Evolutionary conservation across 2,888 invertebrate species (phyloP), one percentile per base, ranked within the genome.

Genomic region (Ophion costatus): DNA sequence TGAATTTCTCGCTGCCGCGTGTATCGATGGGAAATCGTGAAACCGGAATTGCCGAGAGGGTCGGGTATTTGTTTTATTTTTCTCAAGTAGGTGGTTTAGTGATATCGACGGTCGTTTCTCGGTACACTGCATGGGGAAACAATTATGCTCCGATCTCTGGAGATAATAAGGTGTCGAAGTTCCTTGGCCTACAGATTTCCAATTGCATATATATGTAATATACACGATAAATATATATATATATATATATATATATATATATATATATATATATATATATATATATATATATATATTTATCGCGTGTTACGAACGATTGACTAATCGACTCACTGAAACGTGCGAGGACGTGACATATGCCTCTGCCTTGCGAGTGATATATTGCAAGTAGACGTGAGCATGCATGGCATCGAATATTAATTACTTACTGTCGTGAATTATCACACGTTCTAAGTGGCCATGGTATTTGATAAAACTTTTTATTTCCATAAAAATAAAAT

Each of bases 1-100:
- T 83, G 82, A 74, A 33, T 70, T 51, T 33, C 24, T n/a, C 24
- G 45, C 42, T 57, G 4, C 38, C 59, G 22, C 42, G 17, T 17
- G 14, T 22, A 73, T 9, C 69, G 67, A 69, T 77, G 59, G 67
- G 22, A 73, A 82, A 77, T 77, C 73, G 22, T 57, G 45, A 77
- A 67, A 59, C 64, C 57, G 74, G 51, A 78, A 66, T 73, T 29
- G 33, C 66, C 63, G 45, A 10, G 45, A 75, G 45, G 64, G 10
- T 42, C 75, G 10, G 45, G 63, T 75, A 22, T n/a, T 38, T 17
- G 11, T 20, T 64, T 75, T 63, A 64, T 64, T 33, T 61, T 63
- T 63, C 24, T 42, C 29, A 14, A 45, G 22, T 70, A n/a, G 7
- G 38, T 2, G n/a, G 2, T 67, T 42, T 42, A 4, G 20, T 9